Evolutionary conservation across 1,140 invertebrate genomes (phyloP).

Genomic region (Caerostris darwini): DNA sequence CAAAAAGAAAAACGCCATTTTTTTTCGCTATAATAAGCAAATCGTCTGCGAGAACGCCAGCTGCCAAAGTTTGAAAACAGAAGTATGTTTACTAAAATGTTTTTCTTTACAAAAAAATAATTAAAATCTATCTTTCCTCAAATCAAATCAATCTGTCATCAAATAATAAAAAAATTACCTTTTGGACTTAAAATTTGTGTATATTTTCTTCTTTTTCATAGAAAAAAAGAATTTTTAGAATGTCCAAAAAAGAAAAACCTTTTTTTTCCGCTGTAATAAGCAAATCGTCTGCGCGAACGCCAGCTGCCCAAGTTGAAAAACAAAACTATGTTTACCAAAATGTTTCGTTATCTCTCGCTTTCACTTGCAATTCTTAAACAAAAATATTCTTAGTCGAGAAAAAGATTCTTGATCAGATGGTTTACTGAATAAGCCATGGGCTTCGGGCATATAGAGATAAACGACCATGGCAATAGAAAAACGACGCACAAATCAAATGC

Average conservation of each 20-base stretch:
- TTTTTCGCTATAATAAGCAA: background rate
- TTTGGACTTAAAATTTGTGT: background rate
- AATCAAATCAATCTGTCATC: background rate
- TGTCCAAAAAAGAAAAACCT: background rate
- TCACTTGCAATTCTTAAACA: background rate
- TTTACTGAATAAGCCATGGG: background rate
- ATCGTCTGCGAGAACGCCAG: background rate
- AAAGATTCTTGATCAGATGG: background rate
- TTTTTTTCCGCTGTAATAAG: background rate
- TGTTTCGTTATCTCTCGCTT: background rate
- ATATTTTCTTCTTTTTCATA: background rate
- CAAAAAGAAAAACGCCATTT: background rate
- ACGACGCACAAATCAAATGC: background rate
- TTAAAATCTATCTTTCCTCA: background rate
- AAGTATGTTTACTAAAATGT: too few relatives aligned
- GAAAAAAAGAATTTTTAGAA: background rate
- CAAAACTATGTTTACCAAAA: background rate
- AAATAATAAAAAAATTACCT: background rate
- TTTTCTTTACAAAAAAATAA: slow-evolving; percentile 25
- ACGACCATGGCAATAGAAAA: background rate
- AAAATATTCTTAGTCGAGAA: background rate
- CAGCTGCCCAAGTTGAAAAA: background rate
- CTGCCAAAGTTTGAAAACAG: too few relatives aligned
- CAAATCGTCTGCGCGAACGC: background rate
- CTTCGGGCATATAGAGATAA: background rate